Evolutionary conservation across 2,113 vertebrate species (phyloP).

Genomic region (Cervus canadensis): DNA sequence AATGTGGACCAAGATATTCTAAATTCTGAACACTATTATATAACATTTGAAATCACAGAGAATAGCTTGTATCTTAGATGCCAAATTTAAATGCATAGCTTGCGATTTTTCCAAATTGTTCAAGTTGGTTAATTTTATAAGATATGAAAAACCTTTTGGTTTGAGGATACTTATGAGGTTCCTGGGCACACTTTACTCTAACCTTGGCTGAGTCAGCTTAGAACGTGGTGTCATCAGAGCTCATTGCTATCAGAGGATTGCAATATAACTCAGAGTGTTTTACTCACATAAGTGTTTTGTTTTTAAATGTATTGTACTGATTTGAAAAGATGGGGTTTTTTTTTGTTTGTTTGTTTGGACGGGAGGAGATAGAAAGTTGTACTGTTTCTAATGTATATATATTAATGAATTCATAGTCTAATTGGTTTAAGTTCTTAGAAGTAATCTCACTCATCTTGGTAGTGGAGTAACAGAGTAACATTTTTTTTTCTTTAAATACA

Average conservation of each 20-base stretch:
- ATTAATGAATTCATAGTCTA: background rate
- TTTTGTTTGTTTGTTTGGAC: background rate
- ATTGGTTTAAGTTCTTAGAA: background rate
- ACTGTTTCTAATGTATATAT: background rate
- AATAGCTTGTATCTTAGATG: background rate
- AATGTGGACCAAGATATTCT: background rate
- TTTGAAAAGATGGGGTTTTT: background rate
- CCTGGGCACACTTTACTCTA: background rate
- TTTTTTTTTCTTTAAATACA: background rate
- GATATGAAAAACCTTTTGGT: background rate
- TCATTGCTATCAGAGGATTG: background rate
- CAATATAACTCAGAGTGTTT: background rate
- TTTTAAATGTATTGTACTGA: background rate
- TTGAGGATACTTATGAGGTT: background rate
- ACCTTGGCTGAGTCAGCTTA: accelerated
- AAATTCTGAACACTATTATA: background rate
- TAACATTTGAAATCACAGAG: slow-evolving; percentile 7
- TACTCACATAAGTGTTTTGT: background rate
- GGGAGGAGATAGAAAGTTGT: background rate
- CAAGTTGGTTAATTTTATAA: background rate
- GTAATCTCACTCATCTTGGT: background rate
- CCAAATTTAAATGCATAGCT: background rate
- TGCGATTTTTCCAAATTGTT: background rate
- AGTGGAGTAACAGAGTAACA: background rate
- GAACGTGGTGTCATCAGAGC: background rate